Evolutionary conservation across 2,797 vertebrate species (phyloP).

Genomic region (Rhinophrynus dorsalis): DNA sequence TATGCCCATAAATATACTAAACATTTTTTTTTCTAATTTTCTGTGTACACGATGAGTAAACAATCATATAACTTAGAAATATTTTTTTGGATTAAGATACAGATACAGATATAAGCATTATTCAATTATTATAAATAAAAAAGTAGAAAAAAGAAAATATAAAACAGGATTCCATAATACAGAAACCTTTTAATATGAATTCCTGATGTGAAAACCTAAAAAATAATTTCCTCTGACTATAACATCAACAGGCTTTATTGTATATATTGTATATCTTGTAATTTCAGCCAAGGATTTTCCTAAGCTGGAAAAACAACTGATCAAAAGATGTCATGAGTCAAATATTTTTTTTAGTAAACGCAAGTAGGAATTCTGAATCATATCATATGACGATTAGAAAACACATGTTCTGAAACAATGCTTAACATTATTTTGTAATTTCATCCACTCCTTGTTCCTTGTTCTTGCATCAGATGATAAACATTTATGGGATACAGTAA

Average conservation of each 20-base stretch:
- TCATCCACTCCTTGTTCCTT: constrained; percentile 40
- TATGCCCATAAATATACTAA: no score
- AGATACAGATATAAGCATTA: no score
- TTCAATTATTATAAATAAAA: no score
- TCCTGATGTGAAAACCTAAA: not conserved
- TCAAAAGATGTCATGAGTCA: constrained; percentile 26
- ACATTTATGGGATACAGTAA: constrained; percentile 33
- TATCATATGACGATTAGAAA: constrained; percentile 25
- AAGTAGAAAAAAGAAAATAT: no score
- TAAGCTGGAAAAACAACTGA: constrained; percentile 17
- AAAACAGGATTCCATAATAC: no score
- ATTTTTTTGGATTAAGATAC: no score
- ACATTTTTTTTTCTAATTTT: no score
- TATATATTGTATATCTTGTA: not conserved
- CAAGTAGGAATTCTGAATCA: constrained; percentile 31
- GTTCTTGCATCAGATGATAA: constrained; percentile 46
- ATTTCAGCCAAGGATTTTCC: not conserved
- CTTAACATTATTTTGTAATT: constrained; percentile 40
- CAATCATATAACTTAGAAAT: no score
- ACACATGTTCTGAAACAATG: constrained; percentile 41
- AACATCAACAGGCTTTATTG: not conserved
- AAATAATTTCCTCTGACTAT: not conserved
- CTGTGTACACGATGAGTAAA: no score
- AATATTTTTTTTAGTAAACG: not conserved
- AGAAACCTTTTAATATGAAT: not conserved